These are phyloP conservation scores for Lasius fuliginosus DNA, from an alignment of 2,888 invertebrate genomes.

Conservation along the genomic window DNA sequence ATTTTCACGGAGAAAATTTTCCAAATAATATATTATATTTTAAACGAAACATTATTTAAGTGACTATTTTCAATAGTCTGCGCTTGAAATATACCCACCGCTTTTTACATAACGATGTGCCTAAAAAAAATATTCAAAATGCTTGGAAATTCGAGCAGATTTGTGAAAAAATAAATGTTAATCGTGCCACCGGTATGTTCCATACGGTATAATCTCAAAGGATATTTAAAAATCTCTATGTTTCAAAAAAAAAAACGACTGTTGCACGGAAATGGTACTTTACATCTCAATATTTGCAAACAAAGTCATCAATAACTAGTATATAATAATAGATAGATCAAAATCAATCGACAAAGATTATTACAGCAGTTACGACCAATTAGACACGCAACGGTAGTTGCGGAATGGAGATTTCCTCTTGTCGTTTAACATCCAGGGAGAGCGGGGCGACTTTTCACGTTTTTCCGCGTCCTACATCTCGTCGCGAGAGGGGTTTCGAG, in stretches of 20 bases:
- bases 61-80: background rate
- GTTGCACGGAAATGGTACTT: background rate
- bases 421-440: conserved; percentile 78
- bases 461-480: conserved; percentile 61
- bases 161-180: background rate
- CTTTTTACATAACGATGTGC: background rate
- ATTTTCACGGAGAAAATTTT: background rate
- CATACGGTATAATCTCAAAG: background rate
- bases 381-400: conserved; percentile 53
- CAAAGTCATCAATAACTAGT: background rate
- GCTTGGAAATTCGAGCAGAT: background rate
- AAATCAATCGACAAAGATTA: conserved; percentile 51
- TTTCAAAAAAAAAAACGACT: background rate
- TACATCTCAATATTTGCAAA: background rate
- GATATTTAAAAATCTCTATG: background rate
- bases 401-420: conserved; percentile 78
- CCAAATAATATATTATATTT: background rate
- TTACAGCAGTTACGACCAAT: conserved; percentile 49
- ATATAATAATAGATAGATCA: background rate
- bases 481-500: conserved; percentile 63
- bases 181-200: background rate
- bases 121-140: background rate
- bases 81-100: background rate
- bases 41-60: background rate
- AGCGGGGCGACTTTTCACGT: conserved; percentile 65